phyloP scores from a whole-genome alignment of 2,888 invertebrate species.

The Salticus scenicus region DNA sequence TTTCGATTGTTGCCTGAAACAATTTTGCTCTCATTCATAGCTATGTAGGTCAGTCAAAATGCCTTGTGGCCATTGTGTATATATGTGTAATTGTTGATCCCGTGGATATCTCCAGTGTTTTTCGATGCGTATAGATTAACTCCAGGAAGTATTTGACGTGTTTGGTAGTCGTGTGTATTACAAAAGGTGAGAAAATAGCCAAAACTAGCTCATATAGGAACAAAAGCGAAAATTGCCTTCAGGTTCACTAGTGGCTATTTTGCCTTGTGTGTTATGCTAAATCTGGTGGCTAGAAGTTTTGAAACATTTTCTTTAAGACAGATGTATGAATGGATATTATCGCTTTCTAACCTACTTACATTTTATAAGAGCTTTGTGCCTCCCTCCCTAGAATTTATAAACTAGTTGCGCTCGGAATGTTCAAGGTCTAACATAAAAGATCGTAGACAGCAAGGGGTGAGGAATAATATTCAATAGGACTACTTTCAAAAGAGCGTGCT shows the following conservation, averaged over 20 bases:
- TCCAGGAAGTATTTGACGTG: conserved; percentile 48
- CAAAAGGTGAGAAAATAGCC: conserved; percentile 4
- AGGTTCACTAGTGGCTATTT: neutral
- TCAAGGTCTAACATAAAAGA: too few species aligned
- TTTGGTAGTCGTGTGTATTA: neutral
- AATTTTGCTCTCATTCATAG: conserved; percentile 55
- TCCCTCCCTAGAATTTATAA: too few species aligned
- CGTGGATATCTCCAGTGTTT: conserved; percentile 31
- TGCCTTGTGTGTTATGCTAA: neutral
- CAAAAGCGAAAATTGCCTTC: neutral
- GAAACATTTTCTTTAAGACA: neutral
- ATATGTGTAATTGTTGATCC: conserved; percentile 20
- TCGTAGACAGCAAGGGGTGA: too few species aligned
- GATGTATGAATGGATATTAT: neutral
- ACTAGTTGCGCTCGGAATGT: too few species aligned
- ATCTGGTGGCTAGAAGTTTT: neutral
- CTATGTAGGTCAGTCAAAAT: conserved; percentile 58
- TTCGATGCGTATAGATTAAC: conserved; percentile 14
- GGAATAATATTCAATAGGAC: too few species aligned
- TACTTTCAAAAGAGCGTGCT: too few species aligned
- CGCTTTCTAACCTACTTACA: neutral
- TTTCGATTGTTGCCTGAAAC: conserved; percentile 63
- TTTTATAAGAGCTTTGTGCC: neutral
- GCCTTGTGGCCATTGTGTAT: conserved; percentile 57
- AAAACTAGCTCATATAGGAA: neutral